Evolutionary conservation across 2,888 invertebrate genomes (phyloP).

Genomic region (Andrena camellia): DNA sequence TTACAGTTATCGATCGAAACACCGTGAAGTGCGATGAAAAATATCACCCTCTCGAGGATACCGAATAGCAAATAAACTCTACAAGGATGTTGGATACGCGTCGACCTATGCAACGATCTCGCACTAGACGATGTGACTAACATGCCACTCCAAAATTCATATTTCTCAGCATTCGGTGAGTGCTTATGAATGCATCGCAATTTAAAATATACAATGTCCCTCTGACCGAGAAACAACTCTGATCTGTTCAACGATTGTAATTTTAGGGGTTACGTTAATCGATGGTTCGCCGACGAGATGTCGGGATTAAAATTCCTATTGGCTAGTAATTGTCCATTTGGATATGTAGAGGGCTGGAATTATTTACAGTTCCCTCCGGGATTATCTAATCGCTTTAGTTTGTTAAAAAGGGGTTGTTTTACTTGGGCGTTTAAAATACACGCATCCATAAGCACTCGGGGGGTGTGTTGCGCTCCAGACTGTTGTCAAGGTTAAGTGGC

Average conservation of each 20-base stretch:
- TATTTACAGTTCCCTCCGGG: slow-evolving; percentile 37
- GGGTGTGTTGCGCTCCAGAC: not conserved
- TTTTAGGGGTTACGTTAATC: slow-evolving; percentile 1
- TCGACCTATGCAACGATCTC: slow-evolving; percentile 10
- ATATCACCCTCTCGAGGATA: slow-evolving; percentile 14
- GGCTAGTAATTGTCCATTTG: slow-evolving; percentile 46
- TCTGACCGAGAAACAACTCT: not conserved
- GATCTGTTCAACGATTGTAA: slow-evolving; percentile 2
- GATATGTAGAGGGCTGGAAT: slow-evolving; percentile 52
- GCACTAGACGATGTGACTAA: slow-evolving; percentile 31
- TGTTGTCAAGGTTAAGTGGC: slow-evolving; percentile 1
- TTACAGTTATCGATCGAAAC: slow-evolving; percentile 28
- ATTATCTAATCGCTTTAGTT: not conserved
- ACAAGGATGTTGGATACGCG: slow-evolving; percentile 22
- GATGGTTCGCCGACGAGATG: not conserved
- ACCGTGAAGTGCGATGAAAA: slow-evolving; percentile 39
- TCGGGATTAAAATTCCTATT: slow-evolving; percentile 37
- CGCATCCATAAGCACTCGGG: slow-evolving; percentile 42
- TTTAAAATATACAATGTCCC: not conserved
- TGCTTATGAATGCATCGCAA: slow-evolving; percentile 45
- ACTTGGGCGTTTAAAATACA: not conserved
- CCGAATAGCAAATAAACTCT: slow-evolving; percentile 30
- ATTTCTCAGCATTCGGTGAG: slow-evolving; percentile 23
- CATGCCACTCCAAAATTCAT: slow-evolving; percentile 12
- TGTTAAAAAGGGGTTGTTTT: not conserved